These are phyloP conservation scores for Selenia dentaria DNA, from an alignment of 2,888 invertebrate species.

Conservation along the genomic window DNA sequence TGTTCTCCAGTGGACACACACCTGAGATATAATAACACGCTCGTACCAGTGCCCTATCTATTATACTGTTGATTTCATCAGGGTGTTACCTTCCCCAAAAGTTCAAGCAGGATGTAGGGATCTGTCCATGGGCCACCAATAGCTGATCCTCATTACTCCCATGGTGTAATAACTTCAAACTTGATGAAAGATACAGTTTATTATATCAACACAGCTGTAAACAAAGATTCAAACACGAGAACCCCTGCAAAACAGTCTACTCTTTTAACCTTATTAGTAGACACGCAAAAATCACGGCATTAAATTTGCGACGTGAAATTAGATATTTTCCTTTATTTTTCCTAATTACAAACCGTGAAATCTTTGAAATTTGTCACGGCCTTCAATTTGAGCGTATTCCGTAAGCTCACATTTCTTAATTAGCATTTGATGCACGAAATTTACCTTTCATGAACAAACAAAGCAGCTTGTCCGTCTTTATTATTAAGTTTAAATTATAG, in stretches of 20 bases:
- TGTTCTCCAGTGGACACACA: too few relatives aligned
- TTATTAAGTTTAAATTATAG: conserved; percentile 80
- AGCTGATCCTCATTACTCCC: too few relatives aligned
- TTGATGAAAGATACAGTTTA: too few relatives aligned
- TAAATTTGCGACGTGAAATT: conserved; percentile 19
- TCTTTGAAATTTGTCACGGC: conserved; percentile 52
- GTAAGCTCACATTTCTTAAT: conserved; percentile 71
- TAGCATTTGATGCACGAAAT: conserved; percentile 68
- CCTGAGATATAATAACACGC: too few relatives aligned
- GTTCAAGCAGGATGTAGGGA: too few relatives aligned
- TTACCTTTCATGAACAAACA: conserved; percentile 74
- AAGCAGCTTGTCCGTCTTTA: conserved; percentile 75
- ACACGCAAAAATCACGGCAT: not conserved
- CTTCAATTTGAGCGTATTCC: conserved; percentile 57
- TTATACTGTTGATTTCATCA: too few relatives aligned
- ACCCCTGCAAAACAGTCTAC: conserved; percentile 5
- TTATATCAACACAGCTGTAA: too few relatives aligned
- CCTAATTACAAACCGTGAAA: conserved; percentile 46
- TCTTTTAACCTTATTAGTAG: conserved; percentile 8
- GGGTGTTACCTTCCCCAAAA: too few relatives aligned
- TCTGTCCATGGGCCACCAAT: too few relatives aligned
- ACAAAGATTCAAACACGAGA: too few relatives aligned
- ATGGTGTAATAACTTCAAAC: too few relatives aligned
- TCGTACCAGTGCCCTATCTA: too few relatives aligned
- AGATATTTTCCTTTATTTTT: conserved; percentile 34